These are phyloP conservation scores for Drosophila lowei DNA, from an alignment of 1,140 invertebrate genomes.

Conservation along the genomic window DNA sequence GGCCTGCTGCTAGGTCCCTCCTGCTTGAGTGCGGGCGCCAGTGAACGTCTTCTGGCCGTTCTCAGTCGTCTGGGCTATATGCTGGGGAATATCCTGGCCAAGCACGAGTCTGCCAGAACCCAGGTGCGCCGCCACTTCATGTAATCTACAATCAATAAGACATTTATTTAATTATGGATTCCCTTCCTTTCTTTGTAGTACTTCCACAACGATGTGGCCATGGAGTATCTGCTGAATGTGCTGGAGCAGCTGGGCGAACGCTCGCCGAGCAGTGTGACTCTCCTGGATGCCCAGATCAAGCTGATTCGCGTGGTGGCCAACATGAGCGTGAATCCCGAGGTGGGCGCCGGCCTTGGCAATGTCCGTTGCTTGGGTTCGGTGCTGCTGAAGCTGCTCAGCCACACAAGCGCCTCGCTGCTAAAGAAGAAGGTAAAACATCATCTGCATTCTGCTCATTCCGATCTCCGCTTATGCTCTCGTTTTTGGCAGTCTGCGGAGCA, in stretches of 20 bases:
- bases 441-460: not conserved
- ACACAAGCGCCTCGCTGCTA: conserved; percentile 21
- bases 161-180: not conserved
- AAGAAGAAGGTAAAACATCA: conserved; percentile 26
- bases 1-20: conserved; percentile 83
- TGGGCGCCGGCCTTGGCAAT: conserved; percentile 85
- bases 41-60: conserved; percentile 85
- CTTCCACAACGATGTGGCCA: conserved; percentile 82
- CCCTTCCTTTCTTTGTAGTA: conserved; percentile 46
- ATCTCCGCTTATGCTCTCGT: not conserved
- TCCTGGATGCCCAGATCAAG: conserved; percentile 83
- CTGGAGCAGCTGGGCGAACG: conserved; percentile 64
- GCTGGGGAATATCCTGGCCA: conserved; percentile 90
- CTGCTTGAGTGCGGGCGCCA: conserved; percentile 38
- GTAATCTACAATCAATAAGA: not conserved
- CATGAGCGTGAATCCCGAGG: conserved; percentile 88
- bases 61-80: conserved; percentile 89
- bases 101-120: conserved; percentile 86
- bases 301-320: conserved; percentile 89
- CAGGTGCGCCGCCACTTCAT: conserved; percentile 82
- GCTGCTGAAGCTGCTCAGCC: conserved; percentile 57
- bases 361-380: conserved; percentile 74
- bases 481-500: conserved; percentile 47
- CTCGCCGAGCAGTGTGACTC: conserved; percentile 53
- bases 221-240: conserved; percentile 80